Evolutionary conservation across 2,888 invertebrate genomes (phyloP), one percentile per base, ranked within the genome.

Genomic region (Dolichopus griseipennis): DNA sequence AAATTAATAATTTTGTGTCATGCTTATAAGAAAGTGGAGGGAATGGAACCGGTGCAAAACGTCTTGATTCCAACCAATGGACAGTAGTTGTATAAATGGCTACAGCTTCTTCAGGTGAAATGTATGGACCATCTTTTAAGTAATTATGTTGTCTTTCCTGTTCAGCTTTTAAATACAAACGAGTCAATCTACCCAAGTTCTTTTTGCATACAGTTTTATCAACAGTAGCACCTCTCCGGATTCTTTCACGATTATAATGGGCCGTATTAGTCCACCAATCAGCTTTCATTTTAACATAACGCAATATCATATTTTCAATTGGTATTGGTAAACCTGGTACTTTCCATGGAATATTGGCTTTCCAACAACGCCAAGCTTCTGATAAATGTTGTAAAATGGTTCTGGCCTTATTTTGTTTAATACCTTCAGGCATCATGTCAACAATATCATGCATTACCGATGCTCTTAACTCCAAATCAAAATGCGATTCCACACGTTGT

Each of bases 201-300:
- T 99, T 99, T 84, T 99, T 99, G 82, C 99, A 99, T 0, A 99
- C 99, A 0, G 99, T 99, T 82, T 99, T 99, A 81, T 99, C 99
- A 20, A 99, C 99, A 0, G 99, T 99, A 66, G 99, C 99, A n/a
- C 99, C 99, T 74, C 99, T 89, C 4, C 99, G 88, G 73, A 99
- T 99, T 75, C 99, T 87, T 82, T 99, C 99, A 63, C 99, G 87
- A 83, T 99, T 99, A 83, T 99, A 99, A 81, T 99, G 99, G 0
- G 99, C 98, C 0, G 99, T 99, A 82, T 99, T 99, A 0, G 99
- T 99, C 99, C 99, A 99, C 99, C 99, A 99, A 82, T 99, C 99
- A 0, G 99, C 99, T 80, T 99, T 99, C 91, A 99, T 98, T 82
- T 99, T 99, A 15, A 99, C 99, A 82, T 98, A 99, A 68, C 99